Base-by-base conservation (phyloP, 2,888 invertebrate species). In the Myopa tessellatipennis region DNA sequence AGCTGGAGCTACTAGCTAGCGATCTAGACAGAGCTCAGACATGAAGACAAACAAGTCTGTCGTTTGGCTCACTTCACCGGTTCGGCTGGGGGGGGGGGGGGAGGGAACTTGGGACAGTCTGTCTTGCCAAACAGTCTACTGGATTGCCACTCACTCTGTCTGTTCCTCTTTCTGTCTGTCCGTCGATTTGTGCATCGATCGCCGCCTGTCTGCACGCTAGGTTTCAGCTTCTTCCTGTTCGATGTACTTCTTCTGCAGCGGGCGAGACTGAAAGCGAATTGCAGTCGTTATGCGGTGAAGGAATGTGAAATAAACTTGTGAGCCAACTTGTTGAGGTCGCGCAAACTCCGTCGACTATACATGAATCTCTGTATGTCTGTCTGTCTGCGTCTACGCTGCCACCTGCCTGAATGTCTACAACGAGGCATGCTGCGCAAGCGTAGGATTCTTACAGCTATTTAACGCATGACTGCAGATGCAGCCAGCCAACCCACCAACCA, bases 341-440 rank as follows among this genome's bases (percentile, higher is more conserved):
- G 16, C 12, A 58, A 6, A 58, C 58, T 1, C 12, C 16, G 6
- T 63, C n/a, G n/a, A 52, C 26, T 50, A n/a, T 10, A 45, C 50
- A 18, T n/a, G 69, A 34, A 52, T 71, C n/a, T 71, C 45, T 77
- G 73, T 61, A 73, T 74, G 77, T 72, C 55, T 68, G 77, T 74
- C 77, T 77, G 74, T 77, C 70, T 69, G 70, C 63, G 69, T 71
- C 70, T 75, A 63, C 72, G 75, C 61, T 71, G 78, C 71, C 75
- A 75, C 71, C 67, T 52, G 69, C 74, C 77, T 68, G 72, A 61
- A 65, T 65, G 77, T 36, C 36, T 34, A 34, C 4, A 65, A 18
- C 61, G n/a, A 61, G 61, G 10, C 61, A 65, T 38, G 38, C 65
- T 38, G 65, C 38, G 38, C 36, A 65, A 65, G 14, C 38, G 34